Evolutionary conservation across 2,113 vertebrate genomes (phyloP), one percentile per base, ranked within the genome.

Genomic region (Sitta europaea): DNA sequence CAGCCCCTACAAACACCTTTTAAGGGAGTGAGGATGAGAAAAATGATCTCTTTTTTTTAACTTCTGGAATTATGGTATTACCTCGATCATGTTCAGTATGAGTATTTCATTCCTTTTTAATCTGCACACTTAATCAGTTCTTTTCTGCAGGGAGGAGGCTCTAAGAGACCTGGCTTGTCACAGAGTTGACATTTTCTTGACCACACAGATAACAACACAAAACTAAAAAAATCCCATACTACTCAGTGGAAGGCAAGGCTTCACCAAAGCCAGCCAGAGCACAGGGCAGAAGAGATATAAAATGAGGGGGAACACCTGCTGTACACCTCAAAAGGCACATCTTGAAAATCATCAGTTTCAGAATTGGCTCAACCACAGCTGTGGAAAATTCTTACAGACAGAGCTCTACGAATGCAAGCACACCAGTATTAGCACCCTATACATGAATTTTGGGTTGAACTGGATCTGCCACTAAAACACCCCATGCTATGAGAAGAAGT

Each of bases 381-480:
- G 40, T 17, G 40, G 11, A 53, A 4, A 33, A 16, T 5, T 31
- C 24, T 18, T 22, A n/a, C 1, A 88, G 31, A 8, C 28, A 61
- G 50, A 87, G 18, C 14, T 50, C 51, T 43, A 4, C 1, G 11
- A 53, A 31, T 71, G 21, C 19, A 55, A 17, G 27, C 28, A 14
- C 3, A 3, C 10, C 48, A 53, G 4, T 27, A 53, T 51, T 15
- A 63, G 17, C 31, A 82, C 9, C 31, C 0, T 1, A 14, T 18
- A 55, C 7, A 22, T 3, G 11, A 50, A 43, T 51, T 75, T 40
- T 35, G 14, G 11, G 6, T 40, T 72, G 62, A 61, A 57, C 24
- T 63, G 70, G 42, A 77, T 53, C 38, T 2, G 9, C 23, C 36
- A 47, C 21, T 27, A 18, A 45, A 73, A 48, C 31, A 31, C 31